phyloP scores from a whole-genome alignment of 2,113 vertebrate species.

The Oncorhynchus keta region DNA sequence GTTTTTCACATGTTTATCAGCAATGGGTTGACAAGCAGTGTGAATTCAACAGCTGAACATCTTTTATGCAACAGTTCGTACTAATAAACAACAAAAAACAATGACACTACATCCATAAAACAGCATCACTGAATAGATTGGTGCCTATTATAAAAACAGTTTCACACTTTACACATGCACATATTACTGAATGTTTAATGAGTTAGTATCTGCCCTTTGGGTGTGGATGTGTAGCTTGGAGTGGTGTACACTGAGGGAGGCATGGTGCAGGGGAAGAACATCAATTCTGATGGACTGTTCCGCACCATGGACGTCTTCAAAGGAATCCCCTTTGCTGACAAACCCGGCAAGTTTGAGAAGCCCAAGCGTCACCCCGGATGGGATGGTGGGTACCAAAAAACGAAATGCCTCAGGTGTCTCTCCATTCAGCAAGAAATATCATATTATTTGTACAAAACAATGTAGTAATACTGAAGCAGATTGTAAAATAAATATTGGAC shows the following conservation, averaged over 20 bases:
- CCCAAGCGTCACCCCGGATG: constrained; percentile 86
- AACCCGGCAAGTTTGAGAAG: constrained; percentile 80
- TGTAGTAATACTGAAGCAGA: not conserved
- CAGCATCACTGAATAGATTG: no score
- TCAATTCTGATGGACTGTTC: constrained; percentile 67
- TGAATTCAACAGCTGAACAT: not conserved
- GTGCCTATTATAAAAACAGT: no score
- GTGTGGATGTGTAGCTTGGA: constrained; percentile 78
- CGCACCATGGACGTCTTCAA: constrained; percentile 84
- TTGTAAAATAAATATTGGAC: no score
- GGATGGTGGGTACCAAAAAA: constrained; percentile 75
- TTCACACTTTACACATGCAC: no score
- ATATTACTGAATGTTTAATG: no score
- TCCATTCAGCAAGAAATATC: not conserved
- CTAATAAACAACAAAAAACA: not conserved
- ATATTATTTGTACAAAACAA: not conserved
- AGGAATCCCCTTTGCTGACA: constrained; percentile 88
- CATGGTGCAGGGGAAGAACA: constrained; percentile 80
- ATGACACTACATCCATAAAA: no score
- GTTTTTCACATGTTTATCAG: not conserved
- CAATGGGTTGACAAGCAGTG: not conserved
- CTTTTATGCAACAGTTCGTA: not conserved
- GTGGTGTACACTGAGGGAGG: constrained; percentile 87
- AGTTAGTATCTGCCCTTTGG: not conserved
- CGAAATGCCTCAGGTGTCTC: not conserved